phyloP scores from a whole-genome alignment of 2,113 vertebrate species.

The Urocynchramus pylzowi region DNA sequence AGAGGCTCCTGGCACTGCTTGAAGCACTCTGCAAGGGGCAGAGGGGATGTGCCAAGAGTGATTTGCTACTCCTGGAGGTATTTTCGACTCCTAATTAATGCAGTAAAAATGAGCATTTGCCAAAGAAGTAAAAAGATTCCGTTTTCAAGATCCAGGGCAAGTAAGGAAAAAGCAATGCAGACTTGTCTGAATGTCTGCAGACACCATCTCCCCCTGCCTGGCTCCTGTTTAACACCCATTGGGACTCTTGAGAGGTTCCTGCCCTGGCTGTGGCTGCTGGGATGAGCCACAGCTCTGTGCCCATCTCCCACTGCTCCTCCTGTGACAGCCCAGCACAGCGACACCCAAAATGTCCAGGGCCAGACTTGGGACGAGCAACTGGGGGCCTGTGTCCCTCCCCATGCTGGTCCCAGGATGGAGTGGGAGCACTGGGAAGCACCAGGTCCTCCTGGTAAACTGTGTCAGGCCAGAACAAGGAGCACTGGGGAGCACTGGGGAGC shows the following conservation, averaged over 20 bases:
- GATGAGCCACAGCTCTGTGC: neutral
- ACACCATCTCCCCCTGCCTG: neutral
- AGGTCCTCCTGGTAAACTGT: neutral
- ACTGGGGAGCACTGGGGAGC: too few species aligned
- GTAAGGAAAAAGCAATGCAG: neutral
- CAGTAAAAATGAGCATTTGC: neutral
- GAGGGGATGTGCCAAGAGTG: neutral
- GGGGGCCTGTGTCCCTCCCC: neutral
- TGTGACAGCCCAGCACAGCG: neutral
- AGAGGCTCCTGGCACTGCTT: neutral
- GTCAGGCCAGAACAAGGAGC: neutral
- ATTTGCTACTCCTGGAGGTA: neutral
- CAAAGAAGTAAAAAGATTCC: neutral
- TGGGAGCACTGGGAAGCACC: neutral
- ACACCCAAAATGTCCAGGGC: neutral
- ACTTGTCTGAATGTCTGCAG: neutral
- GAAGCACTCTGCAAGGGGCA: neutral
- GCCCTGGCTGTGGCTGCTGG: neutral
- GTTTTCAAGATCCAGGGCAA: neutral
- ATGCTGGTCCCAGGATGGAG: accelerated
- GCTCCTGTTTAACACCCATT: neutral
- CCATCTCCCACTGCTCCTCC: neutral
- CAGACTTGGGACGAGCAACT: neutral
- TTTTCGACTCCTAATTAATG: neutral
- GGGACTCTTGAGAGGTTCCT: neutral